phyloP scores from a whole-genome alignment of 2,888 invertebrate genomes.

The Steinernema carpocapsae region DNA sequence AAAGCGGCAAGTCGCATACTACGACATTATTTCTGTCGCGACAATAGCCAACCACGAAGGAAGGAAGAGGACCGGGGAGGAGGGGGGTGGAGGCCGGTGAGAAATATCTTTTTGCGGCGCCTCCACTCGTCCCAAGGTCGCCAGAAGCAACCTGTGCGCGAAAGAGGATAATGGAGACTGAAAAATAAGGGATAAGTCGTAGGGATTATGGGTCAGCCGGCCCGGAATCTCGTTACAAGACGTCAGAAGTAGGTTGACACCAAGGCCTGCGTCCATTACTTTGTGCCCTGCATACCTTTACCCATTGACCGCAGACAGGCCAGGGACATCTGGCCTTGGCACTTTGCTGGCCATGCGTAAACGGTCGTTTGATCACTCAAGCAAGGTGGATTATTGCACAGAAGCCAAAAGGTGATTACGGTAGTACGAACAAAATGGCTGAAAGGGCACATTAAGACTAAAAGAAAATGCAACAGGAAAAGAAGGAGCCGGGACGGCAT shows the following conservation, averaged over 20 bases:
- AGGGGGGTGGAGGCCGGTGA: not conserved
- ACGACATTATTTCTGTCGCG: constrained; percentile 30
- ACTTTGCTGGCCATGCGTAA: not conserved
- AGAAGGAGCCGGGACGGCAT: not conserved
- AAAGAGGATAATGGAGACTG: not conserved
- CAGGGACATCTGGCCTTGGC: not conserved
- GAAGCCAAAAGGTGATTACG: no score
- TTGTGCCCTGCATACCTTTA: no score
- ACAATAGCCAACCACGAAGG: not conserved
- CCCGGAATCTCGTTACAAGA: not conserved
- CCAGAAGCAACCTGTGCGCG: constrained; percentile 18
- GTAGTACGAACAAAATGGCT: no score
- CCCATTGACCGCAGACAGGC: no score
- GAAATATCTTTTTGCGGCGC: constrained; percentile 21
- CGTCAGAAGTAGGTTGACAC: not conserved
- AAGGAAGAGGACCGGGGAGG: constrained; percentile 10
- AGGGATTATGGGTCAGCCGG: constrained; percentile 19
- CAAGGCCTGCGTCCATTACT: not conserved
- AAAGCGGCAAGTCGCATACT: constrained; percentile 21
- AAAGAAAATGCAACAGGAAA: not conserved
- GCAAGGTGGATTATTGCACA: no score
- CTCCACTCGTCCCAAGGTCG: constrained; percentile 35
- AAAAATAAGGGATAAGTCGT: not conserved
- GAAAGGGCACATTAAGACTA: no score
- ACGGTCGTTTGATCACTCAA: no score